These are phyloP conservation scores for Microcebus ravelobensis DNA, from an alignment of 2,113 vertebrate genomes.

Conservation along the genomic window DNA sequence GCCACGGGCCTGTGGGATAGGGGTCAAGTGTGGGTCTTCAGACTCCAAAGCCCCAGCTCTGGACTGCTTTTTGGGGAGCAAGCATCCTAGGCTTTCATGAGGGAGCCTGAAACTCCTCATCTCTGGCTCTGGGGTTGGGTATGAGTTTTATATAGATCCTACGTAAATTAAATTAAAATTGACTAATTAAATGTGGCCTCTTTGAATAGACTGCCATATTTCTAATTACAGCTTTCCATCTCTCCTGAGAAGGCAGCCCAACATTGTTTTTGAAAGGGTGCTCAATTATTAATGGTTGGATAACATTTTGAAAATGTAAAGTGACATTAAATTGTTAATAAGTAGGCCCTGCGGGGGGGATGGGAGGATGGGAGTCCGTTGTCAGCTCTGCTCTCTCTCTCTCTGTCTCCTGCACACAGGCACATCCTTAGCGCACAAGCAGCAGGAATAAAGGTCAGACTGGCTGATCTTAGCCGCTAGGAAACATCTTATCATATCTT, in stretches of 20 bases:
- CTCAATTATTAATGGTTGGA: conserved; percentile 72
- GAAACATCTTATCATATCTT: not conserved
- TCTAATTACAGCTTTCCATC: conserved; percentile 47
- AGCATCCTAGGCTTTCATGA: fast-evolving
- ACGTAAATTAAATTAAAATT: conserved; percentile 55
- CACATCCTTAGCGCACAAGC: not conserved
- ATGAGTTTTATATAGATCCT: not conserved
- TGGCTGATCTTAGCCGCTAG: not conserved
- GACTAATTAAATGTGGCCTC: conserved; percentile 60
- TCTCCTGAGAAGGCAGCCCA: conserved; percentile 53
- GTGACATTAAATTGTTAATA: conserved; percentile 68
- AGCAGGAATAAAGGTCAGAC: conserved; percentile 2
- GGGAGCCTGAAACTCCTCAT: not conserved
- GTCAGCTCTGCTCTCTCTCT: not conserved
- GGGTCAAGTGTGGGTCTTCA: not conserved
- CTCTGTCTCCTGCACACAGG: not conserved
- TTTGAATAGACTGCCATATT: conserved; percentile 35
- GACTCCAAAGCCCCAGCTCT: not conserved
- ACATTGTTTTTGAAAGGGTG: conserved; percentile 67
- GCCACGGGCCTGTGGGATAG: not conserved
- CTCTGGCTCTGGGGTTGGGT: not conserved
- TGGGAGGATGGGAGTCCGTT: not conserved
- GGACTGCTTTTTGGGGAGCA: not conserved
- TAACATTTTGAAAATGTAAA: conserved; percentile 60
- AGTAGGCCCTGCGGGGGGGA: not conserved